phyloP scores from a whole-genome alignment of 2,113 vertebrate genomes.

The Fregetta grallaria region DNA sequence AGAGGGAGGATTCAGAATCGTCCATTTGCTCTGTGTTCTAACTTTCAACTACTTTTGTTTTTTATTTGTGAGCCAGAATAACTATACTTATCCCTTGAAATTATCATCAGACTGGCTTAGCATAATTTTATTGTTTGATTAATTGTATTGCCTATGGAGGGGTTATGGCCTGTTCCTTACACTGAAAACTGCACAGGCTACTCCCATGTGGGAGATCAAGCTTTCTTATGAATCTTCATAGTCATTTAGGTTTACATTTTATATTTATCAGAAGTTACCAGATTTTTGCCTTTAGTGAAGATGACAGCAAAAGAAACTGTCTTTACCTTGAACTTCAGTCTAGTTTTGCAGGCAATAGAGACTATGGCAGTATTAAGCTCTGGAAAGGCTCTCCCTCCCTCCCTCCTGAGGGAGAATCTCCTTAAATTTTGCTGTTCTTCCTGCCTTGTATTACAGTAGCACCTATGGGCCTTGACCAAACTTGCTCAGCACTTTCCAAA shows the following conservation, averaged over 20 bases:
- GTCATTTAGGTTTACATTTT: neutral
- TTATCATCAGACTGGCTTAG: neutral
- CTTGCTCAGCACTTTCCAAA: neutral
- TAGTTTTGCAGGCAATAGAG: neutral
- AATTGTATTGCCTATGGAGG: neutral
- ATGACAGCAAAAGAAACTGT: neutral
- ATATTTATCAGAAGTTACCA: neutral
- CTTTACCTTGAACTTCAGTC: neutral
- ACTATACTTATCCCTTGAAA: slow-evolving; percentile 42
- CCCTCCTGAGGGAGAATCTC: neutral
- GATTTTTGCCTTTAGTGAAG: neutral
- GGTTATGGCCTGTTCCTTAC: neutral
- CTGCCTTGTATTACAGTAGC: neutral
- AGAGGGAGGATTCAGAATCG: slow-evolving; percentile 26
- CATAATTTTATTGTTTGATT: slow-evolving; percentile 19
- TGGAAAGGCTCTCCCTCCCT: neutral
- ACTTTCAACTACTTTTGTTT: slow-evolving; percentile 60
- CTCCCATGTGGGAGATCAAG: neutral
- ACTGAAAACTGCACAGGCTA: neutral
- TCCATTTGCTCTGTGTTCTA: slow-evolving; percentile 1
- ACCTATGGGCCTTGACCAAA: neutral
- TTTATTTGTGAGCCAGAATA: slow-evolving; percentile 30
- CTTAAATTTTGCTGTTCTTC: neutral
- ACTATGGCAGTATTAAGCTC: neutral
- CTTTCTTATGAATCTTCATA: neutral